phyloP scores from a whole-genome alignment of 1,140 invertebrate genomes.

The Acromyrmex heyeri region DNA sequence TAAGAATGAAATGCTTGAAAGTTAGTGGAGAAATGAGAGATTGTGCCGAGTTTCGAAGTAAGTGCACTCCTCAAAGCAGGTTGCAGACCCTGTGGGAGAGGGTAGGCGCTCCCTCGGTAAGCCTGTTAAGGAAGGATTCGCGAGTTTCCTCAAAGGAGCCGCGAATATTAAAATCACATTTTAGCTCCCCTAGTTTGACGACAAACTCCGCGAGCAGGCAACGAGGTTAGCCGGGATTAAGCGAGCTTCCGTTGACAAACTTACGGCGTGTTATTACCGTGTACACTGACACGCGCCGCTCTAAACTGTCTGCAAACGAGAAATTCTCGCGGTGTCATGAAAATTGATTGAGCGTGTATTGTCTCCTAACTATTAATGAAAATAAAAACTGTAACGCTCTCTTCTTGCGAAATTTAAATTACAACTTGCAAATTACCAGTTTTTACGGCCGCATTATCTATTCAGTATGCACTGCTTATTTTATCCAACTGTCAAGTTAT shows the following conservation, averaged over 20 bases:
- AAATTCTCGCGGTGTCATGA: conserved; percentile 63
- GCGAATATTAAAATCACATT: conserved; percentile 84
- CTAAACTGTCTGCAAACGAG: conserved; percentile 61
- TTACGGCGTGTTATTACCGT: conserved; percentile 55
- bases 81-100: conserved; percentile 67
- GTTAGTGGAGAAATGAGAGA: conserved; percentile 68
- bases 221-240: conserved; percentile 81
- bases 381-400: background rate
- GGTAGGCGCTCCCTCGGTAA: conserved; percentile 73
- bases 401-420: conserved; percentile 5
- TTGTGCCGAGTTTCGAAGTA: conserved; percentile 82
- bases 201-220: conserved; percentile 76
- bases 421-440: background rate
- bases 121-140: conserved; percentile 81
- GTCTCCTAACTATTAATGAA: background rate
- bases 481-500: background rate
- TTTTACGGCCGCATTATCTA: conserved; percentile 5
- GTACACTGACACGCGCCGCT: conserved; percentile 54
- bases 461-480: background rate
- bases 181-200: conserved; percentile 77
- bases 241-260: conserved; percentile 74
- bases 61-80: conserved; percentile 78
- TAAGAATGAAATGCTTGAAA: conserved; percentile 66
- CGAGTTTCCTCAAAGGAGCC: conserved; percentile 82
- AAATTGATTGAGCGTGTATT: conserved; percentile 19